Base-by-base conservation (phyloP, 2,113 vertebrate genomes). In the Cyphomyrus discorhynchus region DNA sequence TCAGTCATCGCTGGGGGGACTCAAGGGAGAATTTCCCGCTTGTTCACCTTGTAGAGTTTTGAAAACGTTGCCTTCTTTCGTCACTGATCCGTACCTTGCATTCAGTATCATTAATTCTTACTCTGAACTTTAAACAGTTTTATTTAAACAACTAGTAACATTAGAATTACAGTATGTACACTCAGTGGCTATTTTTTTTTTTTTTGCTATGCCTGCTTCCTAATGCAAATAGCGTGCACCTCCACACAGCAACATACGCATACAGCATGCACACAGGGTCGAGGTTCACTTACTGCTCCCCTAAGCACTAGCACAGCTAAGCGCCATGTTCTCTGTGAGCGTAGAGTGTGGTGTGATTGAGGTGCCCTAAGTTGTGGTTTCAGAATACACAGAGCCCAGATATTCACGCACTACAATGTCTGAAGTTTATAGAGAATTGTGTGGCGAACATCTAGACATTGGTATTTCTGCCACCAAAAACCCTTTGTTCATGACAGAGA, bases 21-120 rank as follows among this genome's bases (percentile, higher is more conserved):
- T 56, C 27, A n/a, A 52, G 13, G 86, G 35, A 87, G 35, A 87
- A 62, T 87, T 87, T 87, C 86, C 86, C 9, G 5, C 56, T 87
- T 87, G 27, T 87, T 56, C 19, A 9, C 31, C 35, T 31, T 31
- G 77, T 82, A 45, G 84, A 49, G 31, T 27, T 70, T 27, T 70
- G 62, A 66, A 27, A 66, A 66, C 1, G n/a, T n/a, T 70, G 27
- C n/a, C n/a, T 70, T 10, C 9, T 70, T 70, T 70, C 10, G 62
- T 70, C n/a, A 70, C 62, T 70, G 62, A 1, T 2, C 56, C 3
- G n/a, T 27, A 27, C 24, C 62, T 27, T 66, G 62, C n/a, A 27
- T 70, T 70, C 27, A 70, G 10, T 70, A 70, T 31, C n/a, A 70
- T 70, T 70, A 70, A 4, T 27, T 70, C 62, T 70, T 27, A 70